Evolutionary conservation across 2,113 vertebrate species (phyloP), one percentile per base, ranked within the genome.

Genomic region (Sciurus niger): DNA sequence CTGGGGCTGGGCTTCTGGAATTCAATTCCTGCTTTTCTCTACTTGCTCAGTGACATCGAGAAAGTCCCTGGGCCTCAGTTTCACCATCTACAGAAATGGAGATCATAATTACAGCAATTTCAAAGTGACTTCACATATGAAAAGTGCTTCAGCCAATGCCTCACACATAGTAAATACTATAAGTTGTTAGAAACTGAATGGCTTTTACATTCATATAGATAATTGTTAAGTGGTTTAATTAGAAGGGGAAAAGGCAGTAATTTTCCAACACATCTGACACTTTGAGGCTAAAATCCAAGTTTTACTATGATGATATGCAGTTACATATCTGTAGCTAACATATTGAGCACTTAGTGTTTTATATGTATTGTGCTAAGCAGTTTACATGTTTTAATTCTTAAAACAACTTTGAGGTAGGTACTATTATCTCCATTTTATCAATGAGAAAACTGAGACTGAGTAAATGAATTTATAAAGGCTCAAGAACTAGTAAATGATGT

Each of bases 141-240:
- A 93, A 95, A 84, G 43, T 85, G 25, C 58, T 95, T 92, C 63
- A 30, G 32, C 40, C 48, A 78, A 24, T 76, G 34, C 48, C 65
- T 68, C n/a, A 67, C 1, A 60, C 0, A 4, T 40, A 55, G 22
- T 58, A 94, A 82, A 48, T 65, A 67, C 40, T 43, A 70, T 25
- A 76, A 76, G 10, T 70, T 90, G 32, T 60, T 94, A 92, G 76
- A 46, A 86, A 48, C 30, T 34, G 4, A 84, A 67, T 32, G 12
- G 25, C 73, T 76, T 90, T 90, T 96, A 22, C 74, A 82, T 76
- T 73, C 9, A 87, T 74, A 78, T 78, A 92, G 48, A 78, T 30
- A 83, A 86, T 30, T 43, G 4, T 78, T 53, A 51, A 30, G 46
- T 20, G 30, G 34, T 53, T 48, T 77, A 68, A 14, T 83, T 84